These are phyloP conservation scores for Malachius bipustulatus DNA, from an alignment of 2,888 invertebrate genomes.

Conservation along the genomic window DNA sequence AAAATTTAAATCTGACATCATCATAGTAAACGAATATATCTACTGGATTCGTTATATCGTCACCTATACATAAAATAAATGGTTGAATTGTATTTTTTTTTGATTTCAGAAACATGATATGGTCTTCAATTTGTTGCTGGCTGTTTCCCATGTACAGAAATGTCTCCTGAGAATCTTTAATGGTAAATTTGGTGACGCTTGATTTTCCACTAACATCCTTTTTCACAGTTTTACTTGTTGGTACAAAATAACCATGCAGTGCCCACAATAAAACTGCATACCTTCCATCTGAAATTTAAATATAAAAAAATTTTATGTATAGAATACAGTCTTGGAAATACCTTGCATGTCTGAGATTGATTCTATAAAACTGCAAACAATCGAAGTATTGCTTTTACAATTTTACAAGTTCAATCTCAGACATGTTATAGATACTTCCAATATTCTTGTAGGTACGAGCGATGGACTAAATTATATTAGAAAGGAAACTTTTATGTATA, in stretches of 20 bases:
- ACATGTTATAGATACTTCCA: no score
- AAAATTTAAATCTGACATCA: constrained; percentile 9
- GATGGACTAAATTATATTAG: no score
- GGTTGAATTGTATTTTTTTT: constrained; percentile 11
- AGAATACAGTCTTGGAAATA: no score
- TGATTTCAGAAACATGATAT: constrained; percentile 1
- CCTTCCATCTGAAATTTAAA: constrained; percentile 13
- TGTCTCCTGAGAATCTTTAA: constrained; percentile 15
- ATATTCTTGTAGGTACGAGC: no score
- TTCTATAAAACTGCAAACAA: no score
- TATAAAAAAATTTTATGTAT: no score
- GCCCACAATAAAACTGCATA: constrained; percentile 12
- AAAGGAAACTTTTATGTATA: no score
- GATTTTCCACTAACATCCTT: constrained; percentile 13
- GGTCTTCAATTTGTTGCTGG: constrained; percentile 9
- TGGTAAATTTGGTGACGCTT: constrained; percentile 13
- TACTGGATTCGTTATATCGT: constrained; percentile 9
- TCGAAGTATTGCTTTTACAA: no score
- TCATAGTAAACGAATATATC: constrained; percentile 11
- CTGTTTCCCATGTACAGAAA: constrained; percentile 9
- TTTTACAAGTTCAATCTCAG: no score
- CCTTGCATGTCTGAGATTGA: no score
- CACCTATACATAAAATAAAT: constrained; percentile 10
- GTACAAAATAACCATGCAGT: constrained; percentile 14
- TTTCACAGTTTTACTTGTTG: constrained; percentile 9